These are phyloP conservation scores for Esox niger DNA, from an alignment of 2,113 vertebrate species.

Conservation along the genomic window DNA sequence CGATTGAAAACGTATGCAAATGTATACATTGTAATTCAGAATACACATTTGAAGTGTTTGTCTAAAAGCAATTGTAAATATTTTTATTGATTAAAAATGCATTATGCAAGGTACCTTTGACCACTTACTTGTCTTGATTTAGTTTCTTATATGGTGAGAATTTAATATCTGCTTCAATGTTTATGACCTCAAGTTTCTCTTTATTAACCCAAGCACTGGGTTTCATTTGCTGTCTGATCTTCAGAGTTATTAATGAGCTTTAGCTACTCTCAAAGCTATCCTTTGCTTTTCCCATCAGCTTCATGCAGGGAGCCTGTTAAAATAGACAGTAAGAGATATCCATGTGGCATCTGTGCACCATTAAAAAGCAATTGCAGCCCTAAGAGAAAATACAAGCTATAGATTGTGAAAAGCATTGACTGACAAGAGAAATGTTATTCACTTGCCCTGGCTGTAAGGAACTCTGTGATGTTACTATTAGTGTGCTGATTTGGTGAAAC, in stretches of 20 bases:
- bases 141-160: slow-evolving; percentile 7
- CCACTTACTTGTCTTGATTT: neutral
- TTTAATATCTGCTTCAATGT: neutral
- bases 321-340: slow-evolving; percentile 15
- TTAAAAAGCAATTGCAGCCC: slow-evolving; percentile 31
- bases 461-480: neutral
- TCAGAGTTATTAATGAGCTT: slow-evolving; percentile 32
- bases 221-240: slow-evolving; percentile 23
- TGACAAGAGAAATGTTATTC: neutral
- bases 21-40: neutral
- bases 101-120: neutral
- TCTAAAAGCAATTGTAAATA: neutral
- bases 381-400: slow-evolving; percentile 25
- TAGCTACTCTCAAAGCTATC: slow-evolving; percentile 13
- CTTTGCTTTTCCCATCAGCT: slow-evolving; percentile 16
- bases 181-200: slow-evolving; percentile 17
- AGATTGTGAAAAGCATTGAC: neutral
- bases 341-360: slow-evolving; percentile 29
- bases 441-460: neutral
- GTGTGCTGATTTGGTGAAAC: too few relatives aligned
- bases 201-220: slow-evolving; percentile 8
- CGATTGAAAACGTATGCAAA: neutral
- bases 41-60: neutral
- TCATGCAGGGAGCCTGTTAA: slow-evolving; percentile 33
- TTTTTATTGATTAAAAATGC: neutral